Conservation (phyloP, 2,888 invertebrate genomes). For the Callyntrura sp. region DNA sequence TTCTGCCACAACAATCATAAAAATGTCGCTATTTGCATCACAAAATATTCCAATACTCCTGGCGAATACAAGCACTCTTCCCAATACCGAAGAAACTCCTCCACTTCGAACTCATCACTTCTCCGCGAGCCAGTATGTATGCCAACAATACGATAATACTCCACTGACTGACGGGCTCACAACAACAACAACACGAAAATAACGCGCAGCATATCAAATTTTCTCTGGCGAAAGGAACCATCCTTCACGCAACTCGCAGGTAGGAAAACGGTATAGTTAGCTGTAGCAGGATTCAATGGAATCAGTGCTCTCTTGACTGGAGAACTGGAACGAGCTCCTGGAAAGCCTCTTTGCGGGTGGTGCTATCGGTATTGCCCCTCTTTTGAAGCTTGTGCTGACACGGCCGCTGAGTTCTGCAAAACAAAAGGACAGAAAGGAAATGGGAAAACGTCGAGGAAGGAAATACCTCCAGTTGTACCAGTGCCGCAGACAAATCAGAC, state of each 20-base stretch:
- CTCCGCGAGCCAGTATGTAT: not conserved
- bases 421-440: conserved; percentile 24
- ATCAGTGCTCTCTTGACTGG: conserved; percentile 57
- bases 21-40: conserved; percentile 24
- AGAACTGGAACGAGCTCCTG: conserved; percentile 54
- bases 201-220: conserved; percentile 17
- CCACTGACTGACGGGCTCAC: not conserved
- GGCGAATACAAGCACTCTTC: not conserved
- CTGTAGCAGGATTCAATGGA: conserved; percentile 37
- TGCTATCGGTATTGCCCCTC: not conserved
- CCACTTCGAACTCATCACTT: conserved; percentile 1
- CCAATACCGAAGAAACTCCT: too few relatives aligned
- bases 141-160: not conserved
- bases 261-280: conserved; percentile 42
- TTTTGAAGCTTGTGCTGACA: not conserved
- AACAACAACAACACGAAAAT: conserved; percentile 12
- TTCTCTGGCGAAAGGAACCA: conserved; percentile 15
- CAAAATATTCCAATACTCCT: conserved; percentile 11
- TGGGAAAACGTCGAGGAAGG: conserved; percentile 41
- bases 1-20: conserved; percentile 41
- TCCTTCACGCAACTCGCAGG: conserved; percentile 58
- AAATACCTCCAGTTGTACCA: conserved; percentile 27
- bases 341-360: too few relatives aligned
- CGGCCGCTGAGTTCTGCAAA: not conserved
- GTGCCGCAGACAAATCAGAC: not conserved